Evolutionary conservation across 2,797 vertebrate species (phyloP), one percentile per base, ranked within the genome.

Genomic region (Sebastiscus tertius): DNA sequence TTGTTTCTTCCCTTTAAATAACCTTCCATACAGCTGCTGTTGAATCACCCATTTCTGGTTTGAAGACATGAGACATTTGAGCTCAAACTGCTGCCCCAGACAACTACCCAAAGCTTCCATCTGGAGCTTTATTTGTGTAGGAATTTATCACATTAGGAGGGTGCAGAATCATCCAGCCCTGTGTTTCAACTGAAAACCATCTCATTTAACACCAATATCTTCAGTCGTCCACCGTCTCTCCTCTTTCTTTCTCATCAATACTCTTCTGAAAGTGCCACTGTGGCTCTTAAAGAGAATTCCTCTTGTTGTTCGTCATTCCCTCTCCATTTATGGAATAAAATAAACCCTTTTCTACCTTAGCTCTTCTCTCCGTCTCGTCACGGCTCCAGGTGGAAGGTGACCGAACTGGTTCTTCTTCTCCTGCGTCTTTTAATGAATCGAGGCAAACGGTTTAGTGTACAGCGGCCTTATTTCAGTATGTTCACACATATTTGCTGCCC

Each of bases 231-330:
- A 4, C 60, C 49, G 26, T 22, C 22, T 22, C 22, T 77, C 72
- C 42, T 69, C 20, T 55, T 14, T 62, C 68, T 46, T 16, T 68
- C 42, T 72, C 36, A n/a, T 63, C 60, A 2, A 2, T 13, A 0
- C 39, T 58, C 76, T 61, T 31, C 71, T 79, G 39, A 72, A 46
- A 58, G 71, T 75, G 62, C 69, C 64, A 3, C 63, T 42, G 75
- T 56, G 63, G 80, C 78, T 70, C 8, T 72, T n/a, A 56, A 74
- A 87, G 83, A 85, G 20, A 60, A 39, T 82, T 87, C 66, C 75
- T 91, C 75, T 20, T 6, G 42, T 82, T 31, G 16, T 52, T 52
- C 27, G 80, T 84, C 89, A 86, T 92, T 92, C 83, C 86, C 61
- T 55, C 64, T 79, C 63, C 52, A 1, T 70, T 85, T 42, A 52